A percentile compares a stretch with the other conserved stretches of the same genome.
Evolutionary conservation across 2,888 invertebrate genomes (phyloP).

Genomic region (Agriopis marginaria): DNA sequence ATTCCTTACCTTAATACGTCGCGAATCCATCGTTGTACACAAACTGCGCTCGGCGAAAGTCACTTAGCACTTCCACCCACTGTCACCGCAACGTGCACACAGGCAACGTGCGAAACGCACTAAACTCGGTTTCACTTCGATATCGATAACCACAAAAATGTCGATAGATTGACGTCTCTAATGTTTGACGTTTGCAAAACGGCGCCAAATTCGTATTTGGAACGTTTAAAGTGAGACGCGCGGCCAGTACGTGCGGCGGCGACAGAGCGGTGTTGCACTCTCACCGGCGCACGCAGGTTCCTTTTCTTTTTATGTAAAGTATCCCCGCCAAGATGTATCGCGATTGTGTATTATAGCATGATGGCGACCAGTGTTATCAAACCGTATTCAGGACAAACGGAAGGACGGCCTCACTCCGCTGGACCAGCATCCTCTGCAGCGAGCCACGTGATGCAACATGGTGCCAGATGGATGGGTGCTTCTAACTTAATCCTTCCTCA

Average conservation of each 20-base stretch:
- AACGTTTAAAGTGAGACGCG: constrained; percentile 69
- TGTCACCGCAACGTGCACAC: constrained; percentile 65
- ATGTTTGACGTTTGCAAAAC: constrained; percentile 48
- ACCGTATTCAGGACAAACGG: constrained; percentile 60
- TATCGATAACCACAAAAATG: constrained; percentile 34
- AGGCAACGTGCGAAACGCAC: constrained; percentile 49
- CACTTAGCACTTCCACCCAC: constrained; percentile 68
- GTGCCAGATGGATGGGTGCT: constrained; percentile 12
- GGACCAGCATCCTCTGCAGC: constrained; percentile 12
- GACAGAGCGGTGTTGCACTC: constrained; percentile 71
- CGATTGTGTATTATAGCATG: constrained; percentile 74
- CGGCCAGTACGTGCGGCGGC: constrained; percentile 59
- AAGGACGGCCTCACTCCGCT: constrained; percentile 36
- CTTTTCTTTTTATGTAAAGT: constrained; percentile 82
- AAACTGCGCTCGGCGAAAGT: constrained; percentile 67
- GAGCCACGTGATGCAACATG: constrained; percentile 7
- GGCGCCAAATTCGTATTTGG: constrained; percentile 65
- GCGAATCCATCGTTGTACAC: constrained; percentile 69
- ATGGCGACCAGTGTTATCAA: constrained; percentile 66
- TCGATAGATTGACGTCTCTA: constrained; percentile 39
- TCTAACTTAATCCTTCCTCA: neutral
- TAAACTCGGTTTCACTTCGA: constrained; percentile 48
- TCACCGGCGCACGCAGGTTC: constrained; percentile 67
- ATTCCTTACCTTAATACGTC: constrained; percentile 70
- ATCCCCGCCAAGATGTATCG: constrained; percentile 68